phyloP scores from a whole-genome alignment of 2,888 invertebrate species.

The Drosophila formosana region DNA sequence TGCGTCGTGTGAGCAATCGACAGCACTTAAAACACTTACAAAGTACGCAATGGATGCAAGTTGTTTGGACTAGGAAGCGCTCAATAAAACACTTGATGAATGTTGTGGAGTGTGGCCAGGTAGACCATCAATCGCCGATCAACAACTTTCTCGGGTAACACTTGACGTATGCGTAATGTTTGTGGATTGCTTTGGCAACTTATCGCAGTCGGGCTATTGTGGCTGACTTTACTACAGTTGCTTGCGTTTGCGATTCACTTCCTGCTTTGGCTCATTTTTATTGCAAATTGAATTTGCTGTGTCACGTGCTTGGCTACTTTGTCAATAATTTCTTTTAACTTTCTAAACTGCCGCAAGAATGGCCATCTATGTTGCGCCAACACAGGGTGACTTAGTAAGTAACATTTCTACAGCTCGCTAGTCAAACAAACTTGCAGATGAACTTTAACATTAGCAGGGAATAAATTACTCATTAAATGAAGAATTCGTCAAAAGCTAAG shows the following conservation, averaged over 20 bases:
- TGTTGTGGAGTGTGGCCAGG: not conserved
- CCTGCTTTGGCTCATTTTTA: constrained; percentile 51
- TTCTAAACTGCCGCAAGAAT: constrained; percentile 48
- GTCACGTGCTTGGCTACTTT: constrained; percentile 69
- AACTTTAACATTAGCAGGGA: not conserved
- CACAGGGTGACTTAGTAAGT: constrained; percentile 35
- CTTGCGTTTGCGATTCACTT: not conserved
- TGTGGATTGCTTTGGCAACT: not conserved
- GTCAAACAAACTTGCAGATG: not conserved
- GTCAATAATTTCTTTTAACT: constrained; percentile 63
- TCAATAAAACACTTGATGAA: constrained; percentile 5
- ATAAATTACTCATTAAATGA: not conserved
- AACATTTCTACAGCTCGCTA: not conserved
- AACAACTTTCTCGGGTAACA: not conserved
- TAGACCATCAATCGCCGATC: constrained; percentile 14
- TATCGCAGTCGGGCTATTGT: not conserved
- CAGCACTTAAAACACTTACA: constrained; percentile 25
- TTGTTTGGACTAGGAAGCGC: not conserved
- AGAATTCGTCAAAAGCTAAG: not conserved
- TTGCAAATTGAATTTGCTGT: constrained; percentile 77
- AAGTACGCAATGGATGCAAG: constrained; percentile 2
- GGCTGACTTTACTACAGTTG: constrained; percentile 6
- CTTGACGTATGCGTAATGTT: constrained; percentile 13
- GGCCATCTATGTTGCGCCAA: not conserved
- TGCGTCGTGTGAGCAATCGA: constrained; percentile 22